Conservation (phyloP, 2,113 vertebrate genomes). For the Andinoacara biseriatus region DNA sequence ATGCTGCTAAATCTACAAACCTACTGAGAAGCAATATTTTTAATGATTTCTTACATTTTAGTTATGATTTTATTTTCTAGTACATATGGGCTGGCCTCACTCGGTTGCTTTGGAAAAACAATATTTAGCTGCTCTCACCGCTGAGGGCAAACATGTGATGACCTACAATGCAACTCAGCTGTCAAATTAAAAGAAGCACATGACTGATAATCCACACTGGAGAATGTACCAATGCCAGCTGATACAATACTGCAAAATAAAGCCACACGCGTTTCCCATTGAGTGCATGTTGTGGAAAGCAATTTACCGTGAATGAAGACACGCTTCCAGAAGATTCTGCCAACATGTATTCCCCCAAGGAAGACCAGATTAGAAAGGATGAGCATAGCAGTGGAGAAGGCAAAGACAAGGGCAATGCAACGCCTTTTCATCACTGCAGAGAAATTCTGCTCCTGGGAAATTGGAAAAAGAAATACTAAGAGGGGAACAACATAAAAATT, state of each 20-base stretch:
- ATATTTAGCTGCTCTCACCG: background rate
- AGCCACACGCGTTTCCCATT: background rate
- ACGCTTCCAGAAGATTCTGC: slow-evolving; percentile 92
- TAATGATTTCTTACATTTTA: background rate
- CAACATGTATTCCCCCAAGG: slow-evolving; percentile 91
- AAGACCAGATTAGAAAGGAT: slow-evolving; percentile 98
- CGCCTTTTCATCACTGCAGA: slow-evolving; percentile 84
- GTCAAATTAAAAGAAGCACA: slow-evolving; percentile 15
- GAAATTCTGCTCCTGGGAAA: slow-evolving; percentile 82
- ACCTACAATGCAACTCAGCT: slow-evolving; percentile 2
- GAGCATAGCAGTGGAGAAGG: slow-evolving; percentile 90
- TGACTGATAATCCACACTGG: background rate
- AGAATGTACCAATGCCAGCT: background rate
- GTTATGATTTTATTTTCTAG: background rate
- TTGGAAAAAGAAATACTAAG: slow-evolving; percentile 50
- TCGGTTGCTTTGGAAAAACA: slow-evolving; percentile 9
- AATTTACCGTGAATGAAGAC: slow-evolving; percentile 89
- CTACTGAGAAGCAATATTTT: background rate
- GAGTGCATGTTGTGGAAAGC: slow-evolving; percentile 8
- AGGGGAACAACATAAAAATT: background rate
- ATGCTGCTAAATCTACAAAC: slow-evolving; percentile 8
- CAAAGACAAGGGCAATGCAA: slow-evolving; percentile 85
- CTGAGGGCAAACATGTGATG: slow-evolving; percentile 4
- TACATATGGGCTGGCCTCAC: background rate
- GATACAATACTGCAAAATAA: slow-evolving; percentile 23